Conservation (phyloP, 2,888 invertebrate genomes). For the Pseudococcus jackbeardsleyi region DNA sequence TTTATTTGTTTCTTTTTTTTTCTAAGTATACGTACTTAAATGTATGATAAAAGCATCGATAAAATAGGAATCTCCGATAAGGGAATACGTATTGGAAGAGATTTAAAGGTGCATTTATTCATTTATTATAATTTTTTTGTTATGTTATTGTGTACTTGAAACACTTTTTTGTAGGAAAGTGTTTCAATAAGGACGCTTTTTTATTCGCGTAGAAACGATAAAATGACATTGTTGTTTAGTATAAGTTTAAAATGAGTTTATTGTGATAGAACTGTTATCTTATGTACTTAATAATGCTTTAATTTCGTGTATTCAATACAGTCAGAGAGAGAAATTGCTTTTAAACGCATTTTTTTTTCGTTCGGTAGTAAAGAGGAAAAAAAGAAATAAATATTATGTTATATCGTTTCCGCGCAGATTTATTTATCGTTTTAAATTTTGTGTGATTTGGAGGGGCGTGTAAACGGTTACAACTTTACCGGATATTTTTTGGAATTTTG, state of each 20-base stretch:
- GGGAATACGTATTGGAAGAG: background rate
- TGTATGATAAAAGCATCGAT: background rate
- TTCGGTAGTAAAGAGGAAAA: slow-evolving; percentile 16
- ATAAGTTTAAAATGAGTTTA: slow-evolving; percentile 9
- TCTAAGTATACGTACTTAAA: background rate
- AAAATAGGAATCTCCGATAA: background rate
- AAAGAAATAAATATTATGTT: slow-evolving; percentile 11
- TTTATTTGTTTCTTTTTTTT: background rate
- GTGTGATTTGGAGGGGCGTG: no score
- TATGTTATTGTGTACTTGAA: slow-evolving; percentile 5
- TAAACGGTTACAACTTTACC: no score
- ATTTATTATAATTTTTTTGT: background rate
- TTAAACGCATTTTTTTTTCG: slow-evolving; percentile 46
- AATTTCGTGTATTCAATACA: slow-evolving; percentile 54
- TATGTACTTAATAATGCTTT: slow-evolving; percentile 62
- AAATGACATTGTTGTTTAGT: slow-evolving; percentile 27
- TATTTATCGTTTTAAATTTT: background rate
- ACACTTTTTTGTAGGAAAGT: background rate
- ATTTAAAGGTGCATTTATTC: slow-evolving; percentile 12
- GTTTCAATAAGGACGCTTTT: background rate
- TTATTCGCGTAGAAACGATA: slow-evolving; percentile 8
- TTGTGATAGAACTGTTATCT: slow-evolving; percentile 60
- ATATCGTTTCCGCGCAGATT: background rate
- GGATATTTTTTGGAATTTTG: no score
- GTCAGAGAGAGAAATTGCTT: slow-evolving; percentile 24